Percentiles rank a stretch among this genome's conserved stretches.
These are phyloP conservation scores for Lacanobia wlatinum DNA, from an alignment of 2,888 invertebrate species.

Conservation along the genomic window DNA sequence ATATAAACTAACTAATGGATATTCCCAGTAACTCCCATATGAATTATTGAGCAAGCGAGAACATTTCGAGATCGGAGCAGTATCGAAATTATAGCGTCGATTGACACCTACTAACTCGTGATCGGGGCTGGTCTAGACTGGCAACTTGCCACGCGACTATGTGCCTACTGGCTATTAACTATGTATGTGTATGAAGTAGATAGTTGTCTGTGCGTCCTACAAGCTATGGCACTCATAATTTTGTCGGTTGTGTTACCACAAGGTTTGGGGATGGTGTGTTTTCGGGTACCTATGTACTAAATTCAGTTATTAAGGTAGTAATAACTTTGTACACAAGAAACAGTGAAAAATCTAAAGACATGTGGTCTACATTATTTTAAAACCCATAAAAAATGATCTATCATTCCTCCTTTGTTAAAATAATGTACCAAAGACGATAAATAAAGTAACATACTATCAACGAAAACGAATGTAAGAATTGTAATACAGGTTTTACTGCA, in stretches of 20 bases:
- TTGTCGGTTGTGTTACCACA: background rate
- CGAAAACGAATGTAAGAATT: no score
- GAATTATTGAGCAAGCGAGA: constrained; percentile 29
- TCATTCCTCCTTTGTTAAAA: no score
- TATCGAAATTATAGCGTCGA: constrained; percentile 45
- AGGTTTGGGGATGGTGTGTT: background rate
- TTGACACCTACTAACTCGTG: constrained; percentile 41
- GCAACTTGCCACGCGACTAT: constrained; percentile 42
- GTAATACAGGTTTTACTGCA: no score
- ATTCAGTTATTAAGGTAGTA: background rate
- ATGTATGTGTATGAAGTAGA: background rate
- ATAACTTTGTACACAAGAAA: no score
- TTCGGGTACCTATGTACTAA: background rate
- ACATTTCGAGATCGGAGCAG: constrained; percentile 7
- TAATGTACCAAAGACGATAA: no score
- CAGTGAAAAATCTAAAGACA: no score
- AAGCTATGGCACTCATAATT: background rate
- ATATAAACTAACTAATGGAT: constrained; percentile 6
- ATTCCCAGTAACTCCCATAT: constrained; percentile 9
- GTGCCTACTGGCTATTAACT: constrained; percentile 1
- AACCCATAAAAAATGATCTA: no score
- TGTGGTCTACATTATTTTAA: no score
- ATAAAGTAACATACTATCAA: no score
- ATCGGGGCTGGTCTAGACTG: constrained; percentile 24
- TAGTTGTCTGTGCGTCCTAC: background rate